Evolutionary conservation across 2,113 vertebrate genomes (phyloP).

Genomic region (Glareola pratincola): DNA sequence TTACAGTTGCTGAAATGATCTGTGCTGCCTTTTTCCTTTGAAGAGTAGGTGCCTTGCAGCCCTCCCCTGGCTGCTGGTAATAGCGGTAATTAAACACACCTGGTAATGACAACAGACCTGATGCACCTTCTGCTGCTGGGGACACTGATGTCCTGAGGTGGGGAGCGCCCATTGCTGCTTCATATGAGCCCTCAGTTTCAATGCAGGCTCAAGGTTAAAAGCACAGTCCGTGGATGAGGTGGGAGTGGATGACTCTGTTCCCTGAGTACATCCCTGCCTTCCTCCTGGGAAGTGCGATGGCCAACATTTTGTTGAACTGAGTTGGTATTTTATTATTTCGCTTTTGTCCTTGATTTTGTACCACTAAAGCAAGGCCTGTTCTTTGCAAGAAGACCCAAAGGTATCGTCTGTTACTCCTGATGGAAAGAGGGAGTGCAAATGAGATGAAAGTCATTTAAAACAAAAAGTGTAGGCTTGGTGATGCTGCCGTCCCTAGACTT

Average conservation of each 20-base stretch:
- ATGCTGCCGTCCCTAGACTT: not conserved
- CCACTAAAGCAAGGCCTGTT: not conserved
- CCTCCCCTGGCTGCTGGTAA: not conserved
- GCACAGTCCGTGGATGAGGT: not conserved
- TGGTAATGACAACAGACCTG: constrained; percentile 15
- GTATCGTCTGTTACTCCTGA: not conserved
- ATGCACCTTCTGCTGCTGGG: not conserved
- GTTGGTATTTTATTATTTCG: not conserved
- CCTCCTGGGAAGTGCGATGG: not conserved
- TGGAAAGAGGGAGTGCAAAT: not conserved
- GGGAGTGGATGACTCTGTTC: not conserved
- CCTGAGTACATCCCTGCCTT: not conserved
- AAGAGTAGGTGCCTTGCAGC: constrained; percentile 22
- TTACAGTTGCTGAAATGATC: not conserved
- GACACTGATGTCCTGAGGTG: not conserved
- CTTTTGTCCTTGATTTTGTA: not conserved
- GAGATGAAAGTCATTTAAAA: not conserved
- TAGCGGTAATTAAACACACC: constrained; percentile 53
- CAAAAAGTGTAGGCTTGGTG: not conserved
- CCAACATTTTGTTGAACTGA: not conserved
- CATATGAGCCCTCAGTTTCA: not conserved
- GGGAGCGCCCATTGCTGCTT: not conserved
- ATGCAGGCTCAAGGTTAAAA: constrained; percentile 32
- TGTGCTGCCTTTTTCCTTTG: not conserved
- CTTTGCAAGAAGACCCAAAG: not conserved